Percentiles rank a stretch among this genome's conserved stretches.
These are phyloP conservation scores for Octodon degus DNA, from an alignment of 2,113 vertebrate species.

Conservation along the genomic window DNA sequence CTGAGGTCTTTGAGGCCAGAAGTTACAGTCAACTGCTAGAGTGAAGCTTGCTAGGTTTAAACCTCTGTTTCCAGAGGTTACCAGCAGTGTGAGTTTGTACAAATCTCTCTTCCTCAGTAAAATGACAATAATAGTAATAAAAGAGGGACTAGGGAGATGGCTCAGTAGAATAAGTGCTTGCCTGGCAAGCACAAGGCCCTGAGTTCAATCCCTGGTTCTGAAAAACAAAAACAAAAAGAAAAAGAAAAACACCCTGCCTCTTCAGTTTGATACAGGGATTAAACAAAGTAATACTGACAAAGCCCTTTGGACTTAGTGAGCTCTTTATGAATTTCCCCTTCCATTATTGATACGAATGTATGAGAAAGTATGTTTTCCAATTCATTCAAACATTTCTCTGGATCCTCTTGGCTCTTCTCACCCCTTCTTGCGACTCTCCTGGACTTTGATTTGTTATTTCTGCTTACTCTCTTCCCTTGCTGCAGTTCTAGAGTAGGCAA, in stretches of 20 bases:
- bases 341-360: background rate
- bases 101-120: background rate
- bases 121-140: background rate
- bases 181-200: too few species aligned
- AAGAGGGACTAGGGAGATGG: background rate
- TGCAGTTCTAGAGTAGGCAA: background rate
- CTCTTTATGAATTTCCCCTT: background rate
- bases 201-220: too few species aligned
- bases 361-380: fast-evolving
- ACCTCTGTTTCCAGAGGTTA: background rate
- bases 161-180: too few species aligned
- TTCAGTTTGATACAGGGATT: background rate
- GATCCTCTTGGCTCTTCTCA: too few species aligned
- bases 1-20: background rate
- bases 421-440: background rate
- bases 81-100: background rate
- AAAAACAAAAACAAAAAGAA: too few species aligned
- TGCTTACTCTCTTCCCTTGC: background rate
- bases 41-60: background rate
- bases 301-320: background rate
- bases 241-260: background rate
- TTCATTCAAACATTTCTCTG: background rate
- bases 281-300: background rate
- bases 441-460: constrained; percentile 26
- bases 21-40: background rate